Conservation (phyloP, 2,888 invertebrate species). For the Tinea trinotella region DNA sequence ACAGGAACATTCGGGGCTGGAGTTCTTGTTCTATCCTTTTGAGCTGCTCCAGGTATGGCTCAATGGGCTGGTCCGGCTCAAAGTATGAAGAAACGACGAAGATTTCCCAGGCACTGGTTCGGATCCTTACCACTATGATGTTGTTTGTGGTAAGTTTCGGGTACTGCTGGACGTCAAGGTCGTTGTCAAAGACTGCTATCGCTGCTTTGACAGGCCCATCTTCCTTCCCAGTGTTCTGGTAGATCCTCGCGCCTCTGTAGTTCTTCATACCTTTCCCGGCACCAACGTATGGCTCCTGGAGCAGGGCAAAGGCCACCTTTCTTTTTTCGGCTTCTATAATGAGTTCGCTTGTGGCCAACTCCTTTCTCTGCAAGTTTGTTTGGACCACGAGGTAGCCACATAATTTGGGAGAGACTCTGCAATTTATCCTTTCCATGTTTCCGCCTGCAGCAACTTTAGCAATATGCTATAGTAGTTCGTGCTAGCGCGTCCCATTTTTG, state of each 20-base stretch:
- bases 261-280: constrained; percentile 21
- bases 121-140: constrained; percentile 20
- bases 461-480: constrained; percentile 23
- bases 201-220: too few species aligned
- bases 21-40: neutral
- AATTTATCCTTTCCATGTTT: neutral
- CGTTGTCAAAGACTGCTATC: too few species aligned
- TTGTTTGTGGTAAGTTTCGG: constrained; percentile 27
- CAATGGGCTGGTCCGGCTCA: constrained; percentile 23
- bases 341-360: constrained; percentile 26
- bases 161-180: too few species aligned
- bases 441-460: constrained; percentile 22
- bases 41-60: constrained; percentile 18
- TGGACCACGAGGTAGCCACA: constrained; percentile 20
- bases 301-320: constrained; percentile 22
- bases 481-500: constrained; percentile 27
- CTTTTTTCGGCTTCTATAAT: constrained; percentile 22
- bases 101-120: constrained; percentile 21
- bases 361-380: constrained; percentile 26
- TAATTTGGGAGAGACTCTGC: neutral
- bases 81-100: constrained; percentile 25
- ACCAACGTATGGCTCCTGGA: constrained; percentile 31
- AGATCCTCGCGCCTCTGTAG: too few species aligned
- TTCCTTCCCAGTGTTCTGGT: too few species aligned
- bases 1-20: constrained; percentile 4